Evolutionary conservation across 1,140 invertebrate species (phyloP).

Genomic region (Antheraea pernyi): DNA sequence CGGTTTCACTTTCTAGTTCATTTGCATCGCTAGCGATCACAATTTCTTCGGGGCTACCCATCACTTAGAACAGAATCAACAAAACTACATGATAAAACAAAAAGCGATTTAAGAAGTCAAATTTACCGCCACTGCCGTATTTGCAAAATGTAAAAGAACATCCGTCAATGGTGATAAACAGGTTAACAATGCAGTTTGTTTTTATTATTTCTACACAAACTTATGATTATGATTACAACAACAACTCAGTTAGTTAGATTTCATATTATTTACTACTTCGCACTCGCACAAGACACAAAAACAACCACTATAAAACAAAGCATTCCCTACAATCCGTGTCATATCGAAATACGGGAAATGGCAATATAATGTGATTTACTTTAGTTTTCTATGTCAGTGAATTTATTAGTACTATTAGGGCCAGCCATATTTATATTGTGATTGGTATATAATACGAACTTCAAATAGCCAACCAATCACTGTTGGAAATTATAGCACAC

Average conservation of each 20-base stretch:
- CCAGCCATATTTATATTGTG: neutral
- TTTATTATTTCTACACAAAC: conserved; percentile 31
- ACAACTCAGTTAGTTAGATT: conserved; percentile 7
- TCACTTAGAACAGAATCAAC: conserved; percentile 40
- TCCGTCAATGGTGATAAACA: conserved; percentile 76
- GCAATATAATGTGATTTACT: conserved; percentile 47
- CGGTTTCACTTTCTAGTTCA: conserved; percentile 81
- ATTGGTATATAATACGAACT: neutral
- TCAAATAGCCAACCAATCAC: neutral
- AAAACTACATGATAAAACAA: conserved; percentile 37
- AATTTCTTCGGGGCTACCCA: conserved; percentile 73
- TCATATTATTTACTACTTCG: conserved; percentile 19
- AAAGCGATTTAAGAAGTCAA: conserved; percentile 53
- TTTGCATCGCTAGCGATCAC: conserved; percentile 86
- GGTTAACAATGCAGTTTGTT: conserved; percentile 58
- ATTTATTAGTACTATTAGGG: neutral
- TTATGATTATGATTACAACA: neutral
- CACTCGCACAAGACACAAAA: conserved; percentile 20
- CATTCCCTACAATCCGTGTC: conserved; percentile 23
- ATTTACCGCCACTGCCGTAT: conserved; percentile 72
- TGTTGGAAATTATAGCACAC: neutral
- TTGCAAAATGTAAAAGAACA: conserved; percentile 74
- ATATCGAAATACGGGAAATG: conserved; percentile 43
- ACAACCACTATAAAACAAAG: conserved; percentile 19
- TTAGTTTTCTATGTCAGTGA: conserved; percentile 22